These are phyloP conservation scores for Syrista parreyssii DNA, from an alignment of 2,888 invertebrate genomes.

Conservation along the genomic window DNA sequence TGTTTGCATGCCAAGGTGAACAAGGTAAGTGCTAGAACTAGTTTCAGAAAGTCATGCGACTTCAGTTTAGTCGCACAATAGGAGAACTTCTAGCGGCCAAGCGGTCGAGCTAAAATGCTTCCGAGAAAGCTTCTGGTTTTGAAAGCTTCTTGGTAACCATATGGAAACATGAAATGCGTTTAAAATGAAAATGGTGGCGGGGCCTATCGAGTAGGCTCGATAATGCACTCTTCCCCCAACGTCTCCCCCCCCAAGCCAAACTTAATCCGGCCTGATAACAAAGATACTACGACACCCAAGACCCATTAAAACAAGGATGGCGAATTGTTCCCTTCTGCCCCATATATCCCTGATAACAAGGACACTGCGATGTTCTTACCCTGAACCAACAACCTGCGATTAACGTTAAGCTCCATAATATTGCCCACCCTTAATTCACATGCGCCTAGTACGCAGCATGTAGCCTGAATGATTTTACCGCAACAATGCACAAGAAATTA, in stretches of 20 bases:
- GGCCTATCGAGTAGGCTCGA: constrained; percentile 32
- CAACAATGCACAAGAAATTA: background rate
- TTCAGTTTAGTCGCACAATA: background rate
- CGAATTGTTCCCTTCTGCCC: background rate
- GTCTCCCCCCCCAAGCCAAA: background rate
- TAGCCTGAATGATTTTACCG: background rate
- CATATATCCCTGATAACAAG: background rate
- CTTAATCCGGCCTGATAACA: background rate
- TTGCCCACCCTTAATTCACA: background rate
- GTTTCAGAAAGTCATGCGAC: background rate
- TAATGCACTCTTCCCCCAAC: constrained; percentile 3
- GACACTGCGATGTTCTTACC: background rate
- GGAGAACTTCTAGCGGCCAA: background rate
- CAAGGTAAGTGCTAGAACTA: constrained; percentile 46
- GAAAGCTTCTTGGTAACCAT: background rate
- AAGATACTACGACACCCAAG: background rate
- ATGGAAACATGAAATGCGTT: background rate
- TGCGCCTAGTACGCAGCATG: background rate
- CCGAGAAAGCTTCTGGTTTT: background rate
- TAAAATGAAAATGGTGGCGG: constrained; percentile 36
- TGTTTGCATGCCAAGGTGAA: constrained; percentile 31
- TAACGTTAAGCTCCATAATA: background rate
- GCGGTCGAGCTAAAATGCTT: background rate
- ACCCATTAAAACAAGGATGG: background rate
- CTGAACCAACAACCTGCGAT: background rate